phyloP scores from a whole-genome alignment of 2,113 vertebrate genomes.

The Nerophis ophidion region DNA sequence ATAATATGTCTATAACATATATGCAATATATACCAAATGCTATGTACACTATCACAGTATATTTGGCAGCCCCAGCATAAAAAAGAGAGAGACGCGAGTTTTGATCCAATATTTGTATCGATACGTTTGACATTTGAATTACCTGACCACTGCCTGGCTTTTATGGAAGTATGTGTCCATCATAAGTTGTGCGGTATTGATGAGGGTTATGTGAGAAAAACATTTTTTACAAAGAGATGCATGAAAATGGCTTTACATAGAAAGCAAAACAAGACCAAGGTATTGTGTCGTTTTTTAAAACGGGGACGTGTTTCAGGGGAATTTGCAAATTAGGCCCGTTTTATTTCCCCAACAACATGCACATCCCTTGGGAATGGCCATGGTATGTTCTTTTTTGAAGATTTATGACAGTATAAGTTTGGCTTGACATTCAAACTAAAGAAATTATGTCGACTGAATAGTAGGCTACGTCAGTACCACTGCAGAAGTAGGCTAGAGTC shows the following conservation, averaged over 20 bases:
- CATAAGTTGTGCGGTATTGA: no score
- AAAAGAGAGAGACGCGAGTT: no score
- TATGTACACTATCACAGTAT: no score
- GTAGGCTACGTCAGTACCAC: background rate
- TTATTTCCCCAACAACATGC: conserved; percentile 4
- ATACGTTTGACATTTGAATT: no score
- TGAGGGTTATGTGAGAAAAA: no score
- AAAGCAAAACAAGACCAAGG: conserved; percentile 31
- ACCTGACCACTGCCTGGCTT: background rate
- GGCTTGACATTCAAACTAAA: conserved; percentile 66
- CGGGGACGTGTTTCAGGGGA: conserved; percentile 62
- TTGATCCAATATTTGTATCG: no score
- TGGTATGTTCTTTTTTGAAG: conserved; percentile 49
- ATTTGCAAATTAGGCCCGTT: conserved; percentile 58
- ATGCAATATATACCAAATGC: no score
- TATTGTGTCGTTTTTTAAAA: conserved; percentile 45
- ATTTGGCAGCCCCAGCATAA: no score
- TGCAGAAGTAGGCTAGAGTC: conserved; percentile 46
- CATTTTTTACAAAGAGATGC: conserved; percentile 3
- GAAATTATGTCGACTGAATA: conserved; percentile 51
- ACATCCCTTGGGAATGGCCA: conserved; percentile 40
- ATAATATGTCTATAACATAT: no score
- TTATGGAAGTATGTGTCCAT: background rate
- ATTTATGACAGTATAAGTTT: conserved; percentile 67
- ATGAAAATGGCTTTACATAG: conserved; percentile 1